phyloP scores from a whole-genome alignment of 2,797 vertebrate genomes.

The Alauda arvensis region DNA sequence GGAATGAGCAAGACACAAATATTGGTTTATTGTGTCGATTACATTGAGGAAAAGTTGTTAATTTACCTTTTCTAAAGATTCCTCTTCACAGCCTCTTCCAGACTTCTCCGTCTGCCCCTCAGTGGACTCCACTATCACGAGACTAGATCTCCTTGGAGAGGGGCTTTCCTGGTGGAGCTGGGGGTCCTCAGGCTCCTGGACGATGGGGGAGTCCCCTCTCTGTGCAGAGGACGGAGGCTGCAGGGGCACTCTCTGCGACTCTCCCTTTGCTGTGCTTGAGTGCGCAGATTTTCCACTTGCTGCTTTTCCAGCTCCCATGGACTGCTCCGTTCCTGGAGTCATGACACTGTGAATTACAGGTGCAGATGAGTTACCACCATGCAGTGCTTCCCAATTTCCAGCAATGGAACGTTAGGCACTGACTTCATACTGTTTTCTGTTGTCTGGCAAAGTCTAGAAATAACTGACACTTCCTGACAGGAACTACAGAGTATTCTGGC shows the following conservation, averaged over 20 bases:
- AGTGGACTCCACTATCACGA: slow-evolving; percentile 73
- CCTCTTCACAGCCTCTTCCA: slow-evolving; percentile 72
- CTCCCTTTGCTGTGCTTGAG: not conserved
- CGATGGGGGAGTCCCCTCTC: slow-evolving; percentile 71
- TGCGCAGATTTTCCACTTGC: not conserved
- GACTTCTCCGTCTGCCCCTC: slow-evolving; percentile 78
- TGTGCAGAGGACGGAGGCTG: slow-evolving; percentile 23
- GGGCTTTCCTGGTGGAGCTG: slow-evolving; percentile 31
- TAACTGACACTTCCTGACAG: not conserved
- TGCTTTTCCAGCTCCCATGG: not conserved
- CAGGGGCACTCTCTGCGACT: not conserved
- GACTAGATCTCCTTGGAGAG: slow-evolving; percentile 58
- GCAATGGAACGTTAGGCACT: not conserved
- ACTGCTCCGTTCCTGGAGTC: slow-evolving; percentile 36
- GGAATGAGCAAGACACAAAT: not conserved
- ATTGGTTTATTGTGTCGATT: not conserved
- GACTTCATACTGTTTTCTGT: not conserved
- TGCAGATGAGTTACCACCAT: not conserved
- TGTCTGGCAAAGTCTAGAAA: not conserved
- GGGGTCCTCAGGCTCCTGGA: slow-evolving; percentile 75
- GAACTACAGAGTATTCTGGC: not conserved
- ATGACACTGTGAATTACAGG: slow-evolving; percentile 60
- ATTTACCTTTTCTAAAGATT: slow-evolving; percentile 86
- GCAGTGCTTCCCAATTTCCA: not conserved
- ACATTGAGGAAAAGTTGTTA: not conserved